Evolutionary conservation across 2,888 invertebrate species (phyloP).

Genomic region (Piscicola geometra): DNA sequence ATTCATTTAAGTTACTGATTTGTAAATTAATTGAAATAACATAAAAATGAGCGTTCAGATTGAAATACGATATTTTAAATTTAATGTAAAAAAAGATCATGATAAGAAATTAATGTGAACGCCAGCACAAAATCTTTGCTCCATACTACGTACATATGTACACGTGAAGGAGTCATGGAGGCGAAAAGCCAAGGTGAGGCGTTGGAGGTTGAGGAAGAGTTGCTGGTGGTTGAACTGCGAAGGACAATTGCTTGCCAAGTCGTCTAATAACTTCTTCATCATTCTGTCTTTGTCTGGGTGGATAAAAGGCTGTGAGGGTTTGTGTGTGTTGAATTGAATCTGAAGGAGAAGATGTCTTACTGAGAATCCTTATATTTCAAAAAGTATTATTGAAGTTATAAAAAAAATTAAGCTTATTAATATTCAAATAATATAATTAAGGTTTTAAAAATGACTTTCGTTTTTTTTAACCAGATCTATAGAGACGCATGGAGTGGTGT

Average conservation of each 20-base stretch:
- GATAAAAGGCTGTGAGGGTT: too few species aligned
- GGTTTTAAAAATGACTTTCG: too few species aligned
- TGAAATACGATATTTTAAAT: too few species aligned
- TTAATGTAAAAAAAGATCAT: too few species aligned
- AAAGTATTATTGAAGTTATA: not conserved
- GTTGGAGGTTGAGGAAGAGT: conserved; percentile 22
- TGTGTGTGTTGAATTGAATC: too few species aligned
- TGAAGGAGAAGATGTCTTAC: too few species aligned
- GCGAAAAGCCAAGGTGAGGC: conserved; percentile 21
- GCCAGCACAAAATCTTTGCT: too few species aligned
- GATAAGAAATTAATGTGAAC: too few species aligned
- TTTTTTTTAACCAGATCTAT: conserved; percentile 26
- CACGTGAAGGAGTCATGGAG: conserved; percentile 24
- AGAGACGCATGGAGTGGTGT: not conserved
- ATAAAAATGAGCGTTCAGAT: too few species aligned
- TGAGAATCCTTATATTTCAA: too few species aligned
- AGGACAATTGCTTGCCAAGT: conserved; percentile 16
- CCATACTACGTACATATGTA: conserved; percentile 25
- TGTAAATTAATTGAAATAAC: too few species aligned
- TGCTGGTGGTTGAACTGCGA: conserved; percentile 25
- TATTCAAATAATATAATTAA: not conserved
- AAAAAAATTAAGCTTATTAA: not conserved
- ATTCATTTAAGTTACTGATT: too few species aligned
- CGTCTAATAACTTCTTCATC: conserved; percentile 14
- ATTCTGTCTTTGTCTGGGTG: conserved; percentile 11